A percentile compares a stretch with the other conserved stretches of the same genome.
Evolutionary conservation across 2,797 vertebrate species (phyloP).

Genomic region (Erethizon dorsatum): DNA sequence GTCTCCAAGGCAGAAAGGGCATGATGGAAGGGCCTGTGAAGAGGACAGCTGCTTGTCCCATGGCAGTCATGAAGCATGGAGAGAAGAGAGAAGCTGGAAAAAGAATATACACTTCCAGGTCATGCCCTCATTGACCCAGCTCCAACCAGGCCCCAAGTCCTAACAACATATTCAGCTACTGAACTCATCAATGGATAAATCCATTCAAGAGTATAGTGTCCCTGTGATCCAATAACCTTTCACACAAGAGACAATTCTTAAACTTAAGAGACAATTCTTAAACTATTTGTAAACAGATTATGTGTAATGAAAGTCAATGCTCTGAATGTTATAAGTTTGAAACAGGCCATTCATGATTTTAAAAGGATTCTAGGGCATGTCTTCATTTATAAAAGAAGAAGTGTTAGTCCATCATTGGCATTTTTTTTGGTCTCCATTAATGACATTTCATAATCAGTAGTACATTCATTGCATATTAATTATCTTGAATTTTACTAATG

Average conservation of each 20-base stretch:
- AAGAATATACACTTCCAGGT: background rate
- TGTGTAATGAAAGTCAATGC: background rate
- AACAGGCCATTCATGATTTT: background rate
- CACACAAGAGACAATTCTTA: background rate
- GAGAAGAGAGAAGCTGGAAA: background rate
- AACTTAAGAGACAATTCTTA: background rate
- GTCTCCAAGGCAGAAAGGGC: background rate
- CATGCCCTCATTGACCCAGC: background rate
- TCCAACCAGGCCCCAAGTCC: background rate
- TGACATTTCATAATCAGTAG: background rate
- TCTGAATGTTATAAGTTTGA: background rate
- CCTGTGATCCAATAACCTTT: background rate
- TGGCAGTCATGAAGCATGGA: background rate
- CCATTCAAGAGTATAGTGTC: background rate
- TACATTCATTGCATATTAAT: constrained; percentile 18
- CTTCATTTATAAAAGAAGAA: constrained; percentile 7
- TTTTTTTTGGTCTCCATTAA: constrained; percentile 37
- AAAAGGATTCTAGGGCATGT: background rate
- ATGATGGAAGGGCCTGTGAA: background rate
- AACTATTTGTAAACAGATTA: constrained; percentile 32
- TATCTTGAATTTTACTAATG: constrained; percentile 43
- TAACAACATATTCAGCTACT: background rate
- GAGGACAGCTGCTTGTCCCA: background rate
- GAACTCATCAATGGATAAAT: background rate
- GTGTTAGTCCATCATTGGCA: background rate